Conservation (phyloP, 2,797 vertebrate species). For the Acipenser oxyrinchus region DNA sequence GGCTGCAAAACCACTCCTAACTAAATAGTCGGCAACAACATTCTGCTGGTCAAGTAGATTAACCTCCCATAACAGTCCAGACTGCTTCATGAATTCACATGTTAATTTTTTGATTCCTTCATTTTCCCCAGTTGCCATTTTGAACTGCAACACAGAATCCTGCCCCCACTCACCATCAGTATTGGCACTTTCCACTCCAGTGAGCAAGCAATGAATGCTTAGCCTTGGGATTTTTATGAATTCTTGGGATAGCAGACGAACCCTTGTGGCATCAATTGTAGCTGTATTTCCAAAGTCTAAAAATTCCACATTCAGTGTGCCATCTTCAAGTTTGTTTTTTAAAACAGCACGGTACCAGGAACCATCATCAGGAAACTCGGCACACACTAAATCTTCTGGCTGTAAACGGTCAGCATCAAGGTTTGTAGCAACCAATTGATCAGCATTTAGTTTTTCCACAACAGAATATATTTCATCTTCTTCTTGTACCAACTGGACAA, state of each 20-base stretch:
- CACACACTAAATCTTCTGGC: slow-evolving; percentile 69
- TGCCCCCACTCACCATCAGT: slow-evolving; percentile 27
- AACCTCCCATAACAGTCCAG: slow-evolving; percentile 73
- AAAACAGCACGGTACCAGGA: slow-evolving; percentile 82
- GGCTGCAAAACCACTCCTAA: slow-evolving; percentile 19
- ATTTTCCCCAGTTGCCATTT: slow-evolving; percentile 43
- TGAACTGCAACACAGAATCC: slow-evolving; percentile 53
- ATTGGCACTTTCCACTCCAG: slow-evolving; percentile 30
- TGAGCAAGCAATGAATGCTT: slow-evolving; percentile 68
- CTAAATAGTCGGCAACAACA: slow-evolving; percentile 44
- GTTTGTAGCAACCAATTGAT: slow-evolving; percentile 21
- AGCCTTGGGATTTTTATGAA: slow-evolving; percentile 52
- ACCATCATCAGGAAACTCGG: slow-evolving; percentile 71
- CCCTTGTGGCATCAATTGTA: slow-evolving; percentile 47
- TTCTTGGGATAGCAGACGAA: slow-evolving; percentile 45
- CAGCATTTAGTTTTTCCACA: slow-evolving; percentile 65
- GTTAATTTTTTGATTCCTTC: slow-evolving; percentile 46
- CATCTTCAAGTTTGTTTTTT: slow-evolving; percentile 37
- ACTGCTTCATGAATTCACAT: slow-evolving; percentile 67
- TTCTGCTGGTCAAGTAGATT: slow-evolving; percentile 57
- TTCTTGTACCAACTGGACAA: slow-evolving; percentile 69
- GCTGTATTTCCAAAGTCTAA: slow-evolving; percentile 86
- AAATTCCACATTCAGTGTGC: slow-evolving; percentile 61
- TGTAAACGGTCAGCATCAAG: slow-evolving; percentile 40
- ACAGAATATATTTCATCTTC: slow-evolving; percentile 61